Percentiles rank a stretch among this genome's conserved stretches.
Conservation (phyloP, 2,113 vertebrate genomes). For the Tragelaphus imberbis region DNA sequence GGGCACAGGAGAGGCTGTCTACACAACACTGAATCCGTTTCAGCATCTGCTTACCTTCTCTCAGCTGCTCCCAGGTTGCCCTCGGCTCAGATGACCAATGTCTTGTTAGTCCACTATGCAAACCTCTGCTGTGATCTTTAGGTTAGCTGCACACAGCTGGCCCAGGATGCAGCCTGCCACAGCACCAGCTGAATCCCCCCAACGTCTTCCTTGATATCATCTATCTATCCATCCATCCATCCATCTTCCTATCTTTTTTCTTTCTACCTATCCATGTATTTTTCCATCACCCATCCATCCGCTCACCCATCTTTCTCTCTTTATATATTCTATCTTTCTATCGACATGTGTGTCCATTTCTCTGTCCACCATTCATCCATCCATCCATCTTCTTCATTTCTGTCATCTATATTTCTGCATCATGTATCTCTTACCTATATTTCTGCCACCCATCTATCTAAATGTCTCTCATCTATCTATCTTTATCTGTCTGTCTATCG, state of each 20-base stretch:
- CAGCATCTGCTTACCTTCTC: neutral
- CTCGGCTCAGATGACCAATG: neutral
- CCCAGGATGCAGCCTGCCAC: neutral
- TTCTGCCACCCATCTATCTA: neutral
- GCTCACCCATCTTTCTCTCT: neutral
- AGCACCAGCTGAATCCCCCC: neutral
- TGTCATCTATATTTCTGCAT: neutral
- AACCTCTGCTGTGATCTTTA: neutral
- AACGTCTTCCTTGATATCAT: neutral
- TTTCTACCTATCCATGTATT: neutral
- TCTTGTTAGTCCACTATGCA: neutral
- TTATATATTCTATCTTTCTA: neutral
- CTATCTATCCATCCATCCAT: neutral
- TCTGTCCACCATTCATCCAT: neutral
- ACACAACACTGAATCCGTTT: neutral
- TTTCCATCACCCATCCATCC: neutral
- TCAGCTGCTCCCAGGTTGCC: neutral
- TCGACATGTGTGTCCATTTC: rapidly evolving
- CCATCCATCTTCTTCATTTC: neutral
- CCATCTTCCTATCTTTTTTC: rapidly evolving
- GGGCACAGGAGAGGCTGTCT: too few species aligned
- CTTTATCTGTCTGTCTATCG: rapidly evolving
- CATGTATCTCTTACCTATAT: neutral
- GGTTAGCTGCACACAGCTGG: too few species aligned
- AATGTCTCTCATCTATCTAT: rapidly evolving